phyloP scores from a whole-genome alignment of 2,888 invertebrate genomes.

The Nymphalis polychloros region DNA sequence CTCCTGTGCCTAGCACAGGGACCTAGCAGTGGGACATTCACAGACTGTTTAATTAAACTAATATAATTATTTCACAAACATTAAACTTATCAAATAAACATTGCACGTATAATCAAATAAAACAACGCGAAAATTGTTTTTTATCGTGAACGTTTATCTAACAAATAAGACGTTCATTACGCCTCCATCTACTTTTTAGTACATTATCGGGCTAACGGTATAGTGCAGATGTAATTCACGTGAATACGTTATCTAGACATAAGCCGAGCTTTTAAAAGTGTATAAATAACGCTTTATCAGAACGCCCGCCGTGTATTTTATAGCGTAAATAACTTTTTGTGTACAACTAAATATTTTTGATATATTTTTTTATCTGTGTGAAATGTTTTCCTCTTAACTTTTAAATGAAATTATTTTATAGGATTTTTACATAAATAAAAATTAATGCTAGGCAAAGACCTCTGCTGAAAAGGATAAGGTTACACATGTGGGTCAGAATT shows the following conservation, averaged over 20 bases:
- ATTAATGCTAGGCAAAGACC: too few species aligned
- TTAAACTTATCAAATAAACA: too few species aligned
- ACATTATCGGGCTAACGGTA: constrained; percentile 37
- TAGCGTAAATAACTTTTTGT: constrained; percentile 38
- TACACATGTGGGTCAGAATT: too few species aligned
- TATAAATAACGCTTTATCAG: constrained; percentile 61
- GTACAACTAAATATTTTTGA: constrained; percentile 23
- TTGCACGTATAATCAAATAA: too few species aligned
- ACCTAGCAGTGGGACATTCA: too few species aligned
- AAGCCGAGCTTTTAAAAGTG: constrained; percentile 57
- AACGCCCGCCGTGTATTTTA: constrained; percentile 46
- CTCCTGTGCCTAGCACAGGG: too few species aligned
- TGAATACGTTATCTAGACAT: constrained; percentile 63
- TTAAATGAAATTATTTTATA: neutral
- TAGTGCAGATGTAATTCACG: constrained; percentile 56
- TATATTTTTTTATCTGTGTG: constrained; percentile 23
- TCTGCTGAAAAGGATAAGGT: too few species aligned
- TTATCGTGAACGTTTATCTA: neutral
- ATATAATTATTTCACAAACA: too few species aligned
- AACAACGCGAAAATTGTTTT: neutral
- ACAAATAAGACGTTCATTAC: constrained; percentile 26
- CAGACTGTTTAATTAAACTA: too few species aligned
- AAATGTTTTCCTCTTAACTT: constrained; percentile 11
- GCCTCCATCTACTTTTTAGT: constrained; percentile 34
- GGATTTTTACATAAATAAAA: too few species aligned